Base-by-base conservation (phyloP, 2,888 invertebrate species). In the Drosophila algonquin region DNA sequence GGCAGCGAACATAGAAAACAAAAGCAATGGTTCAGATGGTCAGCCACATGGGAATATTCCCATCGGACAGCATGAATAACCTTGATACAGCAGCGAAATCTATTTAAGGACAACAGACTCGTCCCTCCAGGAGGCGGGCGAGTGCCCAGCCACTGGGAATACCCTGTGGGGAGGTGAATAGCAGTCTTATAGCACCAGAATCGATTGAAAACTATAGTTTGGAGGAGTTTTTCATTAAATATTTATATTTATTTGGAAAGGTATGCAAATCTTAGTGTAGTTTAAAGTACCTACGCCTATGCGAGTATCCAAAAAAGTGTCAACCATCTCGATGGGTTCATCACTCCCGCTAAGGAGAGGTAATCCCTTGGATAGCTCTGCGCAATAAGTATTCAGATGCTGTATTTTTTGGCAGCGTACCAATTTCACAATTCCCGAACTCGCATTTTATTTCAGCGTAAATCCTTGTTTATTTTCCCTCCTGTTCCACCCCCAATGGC, bases 1-100 rank as follows among this genome's bases (percentile, higher is more conserved):
- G 27, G 32, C 27, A 52, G 10, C 40, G 48, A 40, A n/a, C 50
- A 40, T 10, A 65, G 45, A 51, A 21, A 76, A 48, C 21, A 18
- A 64, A 58, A 59, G 46, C 51, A 65, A 54, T 40, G 58, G 59
- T 54, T 24, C 4, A 24, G 55, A 44, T 55, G 59, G 76, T 50
- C 16, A 62, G 40, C 63, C 51, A 63, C 24, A 51, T 16, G 67
- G 27, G 24, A 50, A 54, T 16, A 68, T 56, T 56, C 54, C 52
- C 62, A 57, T 74, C 51, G 80, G 69, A 55, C 59, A 44, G 62
- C 68, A 71, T 74, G 72, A 74, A 81, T 72, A 81, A 77, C 87
- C 85, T 81, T 85, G 82, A 81, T 85, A 53, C 56, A 57, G 50
- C 51, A 67, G 58, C 48, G 62, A 61, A 65, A 68, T 77, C 71